These are phyloP conservation scores for Stenopsyche tienmushanensis DNA, from an alignment of 1,140 invertebrate species.

Conservation along the genomic window DNA sequence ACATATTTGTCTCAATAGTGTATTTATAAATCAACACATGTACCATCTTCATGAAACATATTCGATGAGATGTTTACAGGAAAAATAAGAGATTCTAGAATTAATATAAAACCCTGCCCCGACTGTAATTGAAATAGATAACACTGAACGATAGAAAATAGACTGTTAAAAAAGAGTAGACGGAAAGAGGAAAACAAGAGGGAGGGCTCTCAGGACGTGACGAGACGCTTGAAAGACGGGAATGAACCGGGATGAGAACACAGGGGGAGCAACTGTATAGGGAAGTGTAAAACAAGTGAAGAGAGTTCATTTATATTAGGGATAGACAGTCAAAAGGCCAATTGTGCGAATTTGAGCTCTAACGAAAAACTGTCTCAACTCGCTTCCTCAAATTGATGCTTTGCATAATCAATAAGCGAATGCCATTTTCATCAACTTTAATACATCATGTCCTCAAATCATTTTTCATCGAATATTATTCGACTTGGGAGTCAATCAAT, in stretches of 20 bases:
- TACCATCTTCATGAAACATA: too few relatives aligned
- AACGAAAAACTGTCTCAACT: constrained; percentile 1
- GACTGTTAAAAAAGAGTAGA: not conserved
- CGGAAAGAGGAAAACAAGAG: not conserved
- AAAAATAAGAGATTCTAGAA: too few relatives aligned
- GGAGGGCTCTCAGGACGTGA: too few relatives aligned
- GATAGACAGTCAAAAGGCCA: constrained; percentile 10
- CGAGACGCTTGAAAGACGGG: constrained; percentile 1
- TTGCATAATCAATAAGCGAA: too few relatives aligned
- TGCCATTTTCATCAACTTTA: too few relatives aligned
- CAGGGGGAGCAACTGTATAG: not conserved
- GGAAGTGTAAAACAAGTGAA: constrained; percentile 13
- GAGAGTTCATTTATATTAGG: constrained; percentile 12
- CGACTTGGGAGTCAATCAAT: too few relatives aligned
- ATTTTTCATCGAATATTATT: too few relatives aligned
- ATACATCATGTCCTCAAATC: too few relatives aligned
- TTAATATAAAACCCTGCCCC: not conserved
- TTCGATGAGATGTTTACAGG: too few relatives aligned
- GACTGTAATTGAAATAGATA: constrained; percentile 3
- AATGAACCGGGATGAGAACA: not conserved
- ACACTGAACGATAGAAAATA: constrained; percentile 3
- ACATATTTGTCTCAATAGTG: too few relatives aligned
- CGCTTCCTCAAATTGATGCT: too few relatives aligned
- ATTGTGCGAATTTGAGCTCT: not conserved
- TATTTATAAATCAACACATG: too few relatives aligned